Conservation (phyloP, 2,797 vertebrate genomes). For the Sebastiscus albofasciatus region DNA sequence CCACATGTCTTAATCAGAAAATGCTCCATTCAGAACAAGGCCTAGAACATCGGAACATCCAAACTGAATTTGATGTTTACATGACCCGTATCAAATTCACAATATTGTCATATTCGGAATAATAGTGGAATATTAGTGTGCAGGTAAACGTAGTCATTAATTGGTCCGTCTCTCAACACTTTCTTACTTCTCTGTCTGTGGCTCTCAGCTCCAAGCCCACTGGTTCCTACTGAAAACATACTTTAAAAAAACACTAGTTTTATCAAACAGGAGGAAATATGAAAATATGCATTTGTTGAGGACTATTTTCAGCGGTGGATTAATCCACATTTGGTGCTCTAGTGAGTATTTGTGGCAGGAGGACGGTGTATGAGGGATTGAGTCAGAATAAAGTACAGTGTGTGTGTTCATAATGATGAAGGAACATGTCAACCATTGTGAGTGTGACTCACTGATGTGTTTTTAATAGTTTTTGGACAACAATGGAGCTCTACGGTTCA, state of each 20-base stretch:
- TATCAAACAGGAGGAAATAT: neutral
- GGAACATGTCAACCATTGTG: neutral
- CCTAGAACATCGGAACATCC: too few relatives aligned
- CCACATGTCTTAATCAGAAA: too few relatives aligned
- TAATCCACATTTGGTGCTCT: neutral
- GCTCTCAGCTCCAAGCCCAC: neutral
- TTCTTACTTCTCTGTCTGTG: too few relatives aligned
- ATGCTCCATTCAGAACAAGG: too few relatives aligned
- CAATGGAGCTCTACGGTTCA: neutral
- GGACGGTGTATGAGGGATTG: neutral
- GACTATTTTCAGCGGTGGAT: neutral
- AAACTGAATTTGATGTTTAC: too few relatives aligned
- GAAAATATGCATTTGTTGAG: neutral
- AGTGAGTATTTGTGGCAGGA: neutral
- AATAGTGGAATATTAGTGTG: too few relatives aligned
- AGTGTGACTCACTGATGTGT: neutral
- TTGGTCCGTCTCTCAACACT: too few relatives aligned
- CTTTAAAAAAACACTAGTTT: neutral
- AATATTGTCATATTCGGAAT: too few relatives aligned
- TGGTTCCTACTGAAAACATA: neutral
- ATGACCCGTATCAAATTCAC: too few relatives aligned
- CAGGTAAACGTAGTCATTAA: too few relatives aligned
- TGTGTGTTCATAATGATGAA: neutral
- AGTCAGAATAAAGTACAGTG: neutral
- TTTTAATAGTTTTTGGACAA: neutral